These are phyloP conservation scores for Caiman crocodilus DNA, from an alignment of 2,797 vertebrate species.

Conservation along the genomic window DNA sequence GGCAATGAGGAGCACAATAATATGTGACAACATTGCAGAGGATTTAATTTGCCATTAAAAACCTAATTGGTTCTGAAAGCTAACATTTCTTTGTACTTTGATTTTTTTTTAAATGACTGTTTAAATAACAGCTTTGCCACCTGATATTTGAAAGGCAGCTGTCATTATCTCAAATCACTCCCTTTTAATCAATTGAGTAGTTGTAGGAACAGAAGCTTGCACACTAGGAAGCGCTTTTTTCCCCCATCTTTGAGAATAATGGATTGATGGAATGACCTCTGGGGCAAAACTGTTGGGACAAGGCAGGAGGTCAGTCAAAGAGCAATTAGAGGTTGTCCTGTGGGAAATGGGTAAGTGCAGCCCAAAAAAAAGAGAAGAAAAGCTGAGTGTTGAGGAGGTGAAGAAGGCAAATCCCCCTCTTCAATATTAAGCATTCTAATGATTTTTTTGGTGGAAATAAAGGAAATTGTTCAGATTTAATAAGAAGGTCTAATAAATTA, in stretches of 20 bases:
- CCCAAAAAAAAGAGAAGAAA: constrained; percentile 23
- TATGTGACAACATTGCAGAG: background rate
- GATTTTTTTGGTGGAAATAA: constrained; percentile 23
- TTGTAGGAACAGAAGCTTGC: constrained; percentile 44
- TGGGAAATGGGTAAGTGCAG: constrained; percentile 51
- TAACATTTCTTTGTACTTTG: background rate
- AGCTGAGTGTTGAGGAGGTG: background rate
- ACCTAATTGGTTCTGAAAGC: background rate
- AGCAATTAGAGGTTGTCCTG: constrained; percentile 73
- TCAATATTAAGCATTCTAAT: background rate
- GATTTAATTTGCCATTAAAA: background rate
- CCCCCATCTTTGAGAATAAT: constrained; percentile 50
- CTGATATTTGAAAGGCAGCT: constrained; percentile 28
- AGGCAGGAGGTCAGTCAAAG: constrained; percentile 74
- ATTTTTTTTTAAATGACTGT: background rate
- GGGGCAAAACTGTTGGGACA: constrained; percentile 77
- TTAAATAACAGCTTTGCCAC: constrained; percentile 25
- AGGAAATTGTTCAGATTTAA: background rate
- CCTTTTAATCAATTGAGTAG: constrained; percentile 36
- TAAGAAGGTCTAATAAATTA: constrained; percentile 31
- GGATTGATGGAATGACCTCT: constrained; percentile 69
- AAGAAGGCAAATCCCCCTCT: background rate
- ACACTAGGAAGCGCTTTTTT: constrained; percentile 26
- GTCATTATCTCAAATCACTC: constrained; percentile 38
- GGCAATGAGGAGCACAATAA: background rate